A percentile compares a stretch with the other conserved stretches of the same genome.
Evolutionary conservation across 2,888 invertebrate genomes (phyloP).

Genomic region (Perizoma flavofasciatum): DNA sequence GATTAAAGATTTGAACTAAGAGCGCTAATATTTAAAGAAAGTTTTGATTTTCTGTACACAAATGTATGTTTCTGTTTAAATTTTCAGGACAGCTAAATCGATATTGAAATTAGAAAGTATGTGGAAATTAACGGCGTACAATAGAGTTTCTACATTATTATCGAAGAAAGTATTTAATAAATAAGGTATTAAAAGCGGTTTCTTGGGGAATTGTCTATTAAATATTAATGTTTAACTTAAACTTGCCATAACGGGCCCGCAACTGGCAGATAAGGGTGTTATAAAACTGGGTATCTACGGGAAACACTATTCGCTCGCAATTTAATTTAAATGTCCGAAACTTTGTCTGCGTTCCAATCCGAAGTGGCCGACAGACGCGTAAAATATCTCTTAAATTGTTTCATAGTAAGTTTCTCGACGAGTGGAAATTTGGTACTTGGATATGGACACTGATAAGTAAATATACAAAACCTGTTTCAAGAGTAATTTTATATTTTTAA

Average conservation of each 20-base stretch:
- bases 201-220: conserved; percentile 26
- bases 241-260: conserved; percentile 21
- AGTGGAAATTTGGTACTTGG: conserved; percentile 1
- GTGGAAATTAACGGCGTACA: neutral
- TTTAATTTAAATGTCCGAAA: conserved; percentile 42
- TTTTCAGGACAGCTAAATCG: neutral
- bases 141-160: conserved; percentile 14
- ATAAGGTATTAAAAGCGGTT: conserved; percentile 21
- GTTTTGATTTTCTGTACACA: too few species aligned
- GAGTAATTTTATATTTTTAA: too few species aligned
- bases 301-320: conserved; percentile 28
- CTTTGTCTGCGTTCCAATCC: conserved; percentile 33
- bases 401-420: conserved; percentile 1
- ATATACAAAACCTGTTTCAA: neutral
- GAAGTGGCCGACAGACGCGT: conserved; percentile 28
- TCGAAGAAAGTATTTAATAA: conserved; percentile 10
- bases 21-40: too few species aligned
- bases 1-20: neutral
- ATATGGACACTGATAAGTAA: conserved; percentile 2
- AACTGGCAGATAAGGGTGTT: conserved; percentile 38
- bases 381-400: conserved; percentile 15
- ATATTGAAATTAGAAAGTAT: neutral
- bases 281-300: conserved; percentile 27
- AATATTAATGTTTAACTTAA: conserved; percentile 32
- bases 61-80: neutral